These are phyloP conservation scores for Clupea harengus DNA, from an alignment of 2,113 vertebrate species.

Conservation along the genomic window DNA sequence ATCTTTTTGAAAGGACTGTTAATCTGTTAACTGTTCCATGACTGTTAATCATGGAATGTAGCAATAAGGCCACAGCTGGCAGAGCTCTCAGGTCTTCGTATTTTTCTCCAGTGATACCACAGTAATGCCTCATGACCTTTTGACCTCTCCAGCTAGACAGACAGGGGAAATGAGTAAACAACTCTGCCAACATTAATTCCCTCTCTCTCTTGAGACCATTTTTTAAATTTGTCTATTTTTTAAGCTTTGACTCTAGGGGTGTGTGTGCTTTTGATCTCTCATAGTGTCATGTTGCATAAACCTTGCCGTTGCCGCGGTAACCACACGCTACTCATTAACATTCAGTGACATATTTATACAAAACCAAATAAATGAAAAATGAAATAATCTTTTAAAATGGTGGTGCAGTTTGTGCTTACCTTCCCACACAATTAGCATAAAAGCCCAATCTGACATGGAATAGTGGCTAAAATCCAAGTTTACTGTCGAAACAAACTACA, in stretches of 20 bases:
- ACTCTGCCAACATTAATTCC: background rate
- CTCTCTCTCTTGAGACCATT: background rate
- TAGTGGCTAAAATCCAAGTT: background rate
- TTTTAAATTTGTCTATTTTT: background rate
- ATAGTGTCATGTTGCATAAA: background rate
- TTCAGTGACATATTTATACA: background rate
- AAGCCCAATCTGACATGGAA: background rate
- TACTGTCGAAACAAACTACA: background rate
- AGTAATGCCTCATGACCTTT: background rate
- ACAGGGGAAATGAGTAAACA: background rate
- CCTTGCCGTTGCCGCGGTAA: background rate
- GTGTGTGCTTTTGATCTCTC: background rate
- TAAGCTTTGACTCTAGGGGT: background rate
- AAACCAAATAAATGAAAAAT: background rate
- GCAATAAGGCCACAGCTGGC: background rate
- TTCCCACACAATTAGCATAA: background rate
- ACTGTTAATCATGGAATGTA: background rate
- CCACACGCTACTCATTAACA: background rate
- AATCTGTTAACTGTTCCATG: too few species aligned
- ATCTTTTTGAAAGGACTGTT: background rate
- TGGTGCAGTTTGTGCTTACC: background rate
- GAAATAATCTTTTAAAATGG: background rate
- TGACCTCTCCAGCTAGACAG: background rate
- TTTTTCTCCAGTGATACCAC: background rate
- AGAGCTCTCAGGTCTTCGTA: background rate